Conservation (phyloP, 2,113 vertebrate species). For the Neotoma lepida region DNA sequence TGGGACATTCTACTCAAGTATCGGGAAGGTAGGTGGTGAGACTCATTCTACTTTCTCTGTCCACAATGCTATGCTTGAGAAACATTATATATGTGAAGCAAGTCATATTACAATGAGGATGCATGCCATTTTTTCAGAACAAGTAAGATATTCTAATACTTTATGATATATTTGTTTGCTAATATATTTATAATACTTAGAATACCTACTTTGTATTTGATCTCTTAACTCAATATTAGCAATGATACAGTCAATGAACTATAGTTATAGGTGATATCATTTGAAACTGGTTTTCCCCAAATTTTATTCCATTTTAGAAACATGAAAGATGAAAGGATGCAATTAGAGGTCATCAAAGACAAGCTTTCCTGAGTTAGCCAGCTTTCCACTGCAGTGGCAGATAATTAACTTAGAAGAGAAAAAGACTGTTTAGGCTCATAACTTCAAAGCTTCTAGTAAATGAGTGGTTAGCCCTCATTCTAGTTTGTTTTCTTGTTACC, state of each 20-base stretch:
- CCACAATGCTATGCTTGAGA: fast-evolving
- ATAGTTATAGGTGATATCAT: not conserved
- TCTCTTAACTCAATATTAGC: not conserved
- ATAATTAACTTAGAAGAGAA: not conserved
- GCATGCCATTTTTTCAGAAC: not conserved
- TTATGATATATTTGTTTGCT: not conserved
- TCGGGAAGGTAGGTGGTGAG: constrained; percentile 85
- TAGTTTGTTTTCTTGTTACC: not conserved
- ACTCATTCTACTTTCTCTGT: fast-evolving
- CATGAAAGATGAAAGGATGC: not conserved
- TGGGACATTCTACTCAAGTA: constrained; percentile 94
- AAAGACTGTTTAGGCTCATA: not conserved
- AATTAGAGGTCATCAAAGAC: not conserved
- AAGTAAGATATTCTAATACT: not conserved
- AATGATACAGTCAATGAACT: fast-evolving
- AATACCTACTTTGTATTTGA: not conserved
- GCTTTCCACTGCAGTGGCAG: not conserved
- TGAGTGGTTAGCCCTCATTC: not conserved
- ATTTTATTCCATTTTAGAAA: not conserved
- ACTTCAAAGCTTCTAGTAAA: not conserved
- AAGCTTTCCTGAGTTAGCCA: not conserved
- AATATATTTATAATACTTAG: too few species aligned
- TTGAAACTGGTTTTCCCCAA: not conserved
- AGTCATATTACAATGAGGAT: not conserved
- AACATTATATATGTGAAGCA: not conserved